These are phyloP conservation scores for Hoplodrina blanda DNA, from an alignment of 2,888 invertebrate genomes.

Conservation along the genomic window DNA sequence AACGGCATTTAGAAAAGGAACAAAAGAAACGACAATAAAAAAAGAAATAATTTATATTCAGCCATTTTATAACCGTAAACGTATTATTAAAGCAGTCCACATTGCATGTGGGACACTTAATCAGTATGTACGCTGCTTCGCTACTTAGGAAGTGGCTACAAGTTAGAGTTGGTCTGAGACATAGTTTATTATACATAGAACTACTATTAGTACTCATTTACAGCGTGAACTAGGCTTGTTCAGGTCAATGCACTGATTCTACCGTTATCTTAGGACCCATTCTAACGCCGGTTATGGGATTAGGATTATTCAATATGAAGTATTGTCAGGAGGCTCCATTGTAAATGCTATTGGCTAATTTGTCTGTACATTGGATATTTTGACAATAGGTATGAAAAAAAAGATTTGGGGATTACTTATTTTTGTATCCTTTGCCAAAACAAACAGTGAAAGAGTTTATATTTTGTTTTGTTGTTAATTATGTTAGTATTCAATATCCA, in stretches of 20 bases:
- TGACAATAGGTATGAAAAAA: not conserved
- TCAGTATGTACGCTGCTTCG: conserved; percentile 76
- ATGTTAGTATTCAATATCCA: too few species aligned
- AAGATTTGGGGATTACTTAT: not conserved
- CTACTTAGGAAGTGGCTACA: conserved; percentile 81
- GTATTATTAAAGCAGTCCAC: conserved; percentile 52
- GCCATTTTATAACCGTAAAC: conserved; percentile 49
- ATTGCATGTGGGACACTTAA: conserved; percentile 67
- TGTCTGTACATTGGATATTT: conserved; percentile 10
- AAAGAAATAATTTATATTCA: conserved; percentile 45
- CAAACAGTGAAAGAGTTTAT: too few species aligned
- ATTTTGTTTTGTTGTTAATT: too few species aligned
- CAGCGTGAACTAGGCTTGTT: conserved; percentile 70
- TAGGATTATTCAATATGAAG: conserved; percentile 45
- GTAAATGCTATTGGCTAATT: conserved; percentile 19
- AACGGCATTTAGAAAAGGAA: conserved; percentile 11
- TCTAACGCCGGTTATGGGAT: conserved; percentile 66
- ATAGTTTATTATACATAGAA: conserved; percentile 74
- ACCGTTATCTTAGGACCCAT: conserved; percentile 79
- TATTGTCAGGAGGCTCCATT: conserved; percentile 34
- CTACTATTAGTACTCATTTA: conserved; percentile 82
- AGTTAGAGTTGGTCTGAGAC: conserved; percentile 52
- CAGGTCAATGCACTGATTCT: conserved; percentile 76
- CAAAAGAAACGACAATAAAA: not conserved
- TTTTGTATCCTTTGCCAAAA: not conserved